These are phyloP conservation scores for Darevskia nairensis DNA, from an alignment of 2,797 vertebrate species.

Conservation along the genomic window DNA sequence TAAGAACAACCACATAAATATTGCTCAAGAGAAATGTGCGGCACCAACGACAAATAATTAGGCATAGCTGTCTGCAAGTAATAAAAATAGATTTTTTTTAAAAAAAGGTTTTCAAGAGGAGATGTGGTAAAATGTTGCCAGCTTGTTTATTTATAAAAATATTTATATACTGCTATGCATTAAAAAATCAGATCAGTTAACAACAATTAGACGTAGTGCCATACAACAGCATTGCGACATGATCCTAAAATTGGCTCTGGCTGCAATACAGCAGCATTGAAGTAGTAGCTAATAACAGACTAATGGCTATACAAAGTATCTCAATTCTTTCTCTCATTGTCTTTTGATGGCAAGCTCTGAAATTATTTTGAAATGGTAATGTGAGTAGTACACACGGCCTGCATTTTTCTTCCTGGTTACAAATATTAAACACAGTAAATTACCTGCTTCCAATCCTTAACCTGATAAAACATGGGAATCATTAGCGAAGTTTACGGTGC, in stretches of 20 bases:
- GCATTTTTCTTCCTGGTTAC: neutral
- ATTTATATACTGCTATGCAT: no score
- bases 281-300: neutral
- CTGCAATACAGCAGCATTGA: neutral
- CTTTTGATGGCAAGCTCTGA: conserved; percentile 1
- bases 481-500: neutral
- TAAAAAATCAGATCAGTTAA: no score
- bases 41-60: no score
- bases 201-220: no score
- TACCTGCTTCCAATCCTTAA: neutral
- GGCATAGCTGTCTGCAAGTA: no score
- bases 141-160: no score
- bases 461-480: conserved; percentile 16
- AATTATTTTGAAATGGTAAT: neutral
- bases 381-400: neutral
- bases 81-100: no score
- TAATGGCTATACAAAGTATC: neutral
- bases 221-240: neutral
- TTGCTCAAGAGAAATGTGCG: no score
- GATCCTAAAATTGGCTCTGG: neutral
- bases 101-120: no score
- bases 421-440: neutral
- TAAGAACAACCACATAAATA: neutral
- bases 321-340: neutral
- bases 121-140: no score